A percentile compares a stretch with the other conserved stretches of the same genome.
Conservation (phyloP, 2,888 invertebrate species). For the Zygogramma bicolorata region DNA sequence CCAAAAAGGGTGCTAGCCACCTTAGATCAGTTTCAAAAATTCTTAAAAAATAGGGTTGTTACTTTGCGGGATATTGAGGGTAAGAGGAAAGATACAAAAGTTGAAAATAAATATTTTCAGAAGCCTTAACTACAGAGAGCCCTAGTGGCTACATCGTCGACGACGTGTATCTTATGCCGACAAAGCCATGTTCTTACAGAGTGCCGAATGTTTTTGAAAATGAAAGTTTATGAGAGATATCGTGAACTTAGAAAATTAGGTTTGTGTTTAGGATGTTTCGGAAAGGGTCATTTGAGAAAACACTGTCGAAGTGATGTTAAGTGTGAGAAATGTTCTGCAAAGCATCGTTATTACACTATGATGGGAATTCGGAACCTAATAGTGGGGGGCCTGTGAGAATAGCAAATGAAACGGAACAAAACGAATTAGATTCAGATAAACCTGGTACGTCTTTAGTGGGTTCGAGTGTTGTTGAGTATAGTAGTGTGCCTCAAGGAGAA, state of each 20-base stretch:
- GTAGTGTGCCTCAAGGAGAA: neutral
- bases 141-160: neutral
- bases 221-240: neutral
- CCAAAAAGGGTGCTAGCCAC: neutral
- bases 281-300: neutral
- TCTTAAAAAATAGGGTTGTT: slow-evolving; percentile 1
- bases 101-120: neutral
- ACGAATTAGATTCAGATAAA: neutral
- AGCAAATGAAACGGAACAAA: neutral
- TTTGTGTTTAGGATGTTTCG: slow-evolving; percentile 6
- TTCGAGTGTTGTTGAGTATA: neutral
- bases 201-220: neutral
- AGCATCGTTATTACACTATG: neutral
- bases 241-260: neutral
- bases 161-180: neutral
- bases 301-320: neutral
- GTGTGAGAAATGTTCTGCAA: neutral
- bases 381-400: slow-evolving; percentile 92
- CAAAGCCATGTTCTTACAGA: neutral
- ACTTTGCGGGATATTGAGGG: neutral
- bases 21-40: slow-evolving; percentile 5
- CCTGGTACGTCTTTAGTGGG: neutral
- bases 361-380: slow-evolving; percentile 81
- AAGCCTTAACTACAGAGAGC: neutral
- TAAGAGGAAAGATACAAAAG: neutral